Evolutionary conservation across 1,140 invertebrate genomes (phyloP).

Genomic region (Leptinotarsa undecemlineata): DNA sequence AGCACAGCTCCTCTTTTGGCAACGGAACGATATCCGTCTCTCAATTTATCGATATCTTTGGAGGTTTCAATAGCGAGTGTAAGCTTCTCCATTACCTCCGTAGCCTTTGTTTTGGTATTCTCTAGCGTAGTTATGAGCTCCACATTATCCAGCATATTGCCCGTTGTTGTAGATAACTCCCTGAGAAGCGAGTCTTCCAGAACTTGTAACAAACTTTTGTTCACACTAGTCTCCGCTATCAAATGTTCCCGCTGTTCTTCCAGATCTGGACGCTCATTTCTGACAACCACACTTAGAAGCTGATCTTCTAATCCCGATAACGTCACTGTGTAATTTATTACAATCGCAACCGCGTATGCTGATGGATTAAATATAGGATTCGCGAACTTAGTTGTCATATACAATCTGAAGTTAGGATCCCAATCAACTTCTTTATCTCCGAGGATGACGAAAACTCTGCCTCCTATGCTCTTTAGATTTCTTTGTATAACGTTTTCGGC

Average conservation of each 20-base stretch:
- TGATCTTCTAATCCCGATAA: slow-evolving; percentile 85
- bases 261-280: slow-evolving; percentile 79
- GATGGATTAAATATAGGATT: slow-evolving; percentile 85
- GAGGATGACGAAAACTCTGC: slow-evolving; percentile 77
- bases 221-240: slow-evolving; percentile 82
- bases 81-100: slow-evolving; percentile 72
- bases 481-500: slow-evolving; percentile 86
- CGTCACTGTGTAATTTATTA: slow-evolving; percentile 92
- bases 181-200: slow-evolving; percentile 81
- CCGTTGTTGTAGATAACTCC: slow-evolving; percentile 80
- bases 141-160: slow-evolving; percentile 89
- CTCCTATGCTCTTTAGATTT: slow-evolving; percentile 77
- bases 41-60: slow-evolving; percentile 76
- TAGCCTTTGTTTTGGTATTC: slow-evolving; percentile 82
- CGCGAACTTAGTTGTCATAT: slow-evolving; percentile 84
- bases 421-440: slow-evolving; percentile 89
- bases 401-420: slow-evolving; percentile 83
- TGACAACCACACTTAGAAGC: slow-evolving; percentile 82
- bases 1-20: slow-evolving; percentile 83
- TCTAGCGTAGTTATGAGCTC: slow-evolving; percentile 85
- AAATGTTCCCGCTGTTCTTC: slow-evolving; percentile 84
- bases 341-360: slow-evolving; percentile 80
- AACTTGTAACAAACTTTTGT: slow-evolving; percentile 79
- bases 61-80: slow-evolving; percentile 73
- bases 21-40: slow-evolving; percentile 80